Base-by-base conservation (phyloP, 2,113 vertebrate genomes). In the Oryzias curvinotus region DNA sequence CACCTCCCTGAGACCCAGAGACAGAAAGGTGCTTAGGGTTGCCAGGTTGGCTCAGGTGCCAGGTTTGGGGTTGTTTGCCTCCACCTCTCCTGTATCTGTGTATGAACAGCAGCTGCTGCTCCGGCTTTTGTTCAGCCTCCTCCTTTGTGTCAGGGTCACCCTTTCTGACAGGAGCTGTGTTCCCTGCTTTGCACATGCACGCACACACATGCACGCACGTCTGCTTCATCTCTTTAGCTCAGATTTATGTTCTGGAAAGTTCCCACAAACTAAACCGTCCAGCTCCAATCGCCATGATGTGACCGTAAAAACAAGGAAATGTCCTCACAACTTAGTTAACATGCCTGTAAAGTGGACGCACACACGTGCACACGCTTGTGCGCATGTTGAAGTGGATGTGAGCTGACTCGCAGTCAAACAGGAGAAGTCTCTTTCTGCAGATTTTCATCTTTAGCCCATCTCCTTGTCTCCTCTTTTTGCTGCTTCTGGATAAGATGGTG, bases 101-200 rank as follows among this genome's bases (percentile, higher is more conserved):
- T 36, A 10, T 36, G 36, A 36, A 36, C 36, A 36, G 36, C 36
- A 36, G 36, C 36, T 36, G 36, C 36, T 36, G 36, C 36, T 12
- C 36, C 36, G 36, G 36, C 36, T 36, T 36, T 36, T 36, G 36
- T 36, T 36, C 36, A 10, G 36, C 36, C 36, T 36, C 36, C 36
- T 67, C 62, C 62, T 55, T 25, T 66, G 62, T 77, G 68, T 73
- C 69, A 70, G 78, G 69, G 70, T 74, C 73, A 73, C 48, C 63
- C 45, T 50, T 51, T 60, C 52, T 77, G 69, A 62, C 52, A 61
- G 2, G 28, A 52, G 45, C 15, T 14, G 19, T 43, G 36, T 56
- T 56, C 18, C 49, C 23, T 51, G 10, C 30, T 1, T 13, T 14
- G 4, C 23, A 36, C 56, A 42, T 43, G 48, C 50, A n/a, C 25